Conservation (phyloP, 2,113 vertebrate genomes). For the Pteruthius melanotis region DNA sequence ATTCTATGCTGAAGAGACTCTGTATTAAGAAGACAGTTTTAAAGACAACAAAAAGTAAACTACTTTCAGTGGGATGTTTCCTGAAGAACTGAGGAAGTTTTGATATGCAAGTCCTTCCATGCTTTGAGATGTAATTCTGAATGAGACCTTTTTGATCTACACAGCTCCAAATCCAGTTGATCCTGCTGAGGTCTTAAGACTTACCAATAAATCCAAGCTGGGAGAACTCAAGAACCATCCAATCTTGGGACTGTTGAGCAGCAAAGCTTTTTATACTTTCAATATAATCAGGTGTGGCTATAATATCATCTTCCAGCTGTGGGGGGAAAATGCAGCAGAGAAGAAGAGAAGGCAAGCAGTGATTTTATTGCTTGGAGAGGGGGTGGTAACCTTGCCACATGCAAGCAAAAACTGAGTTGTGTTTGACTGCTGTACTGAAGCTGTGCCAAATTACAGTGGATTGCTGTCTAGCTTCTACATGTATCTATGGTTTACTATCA, state of each 20-base stretch:
- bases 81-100: neutral
- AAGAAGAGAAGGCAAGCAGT: neutral
- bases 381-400: neutral
- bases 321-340: neutral
- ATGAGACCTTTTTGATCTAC: neutral
- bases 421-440: neutral
- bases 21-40: neutral
- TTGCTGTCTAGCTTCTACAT: neutral
- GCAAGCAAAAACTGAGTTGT: neutral
- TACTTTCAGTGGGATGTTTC: neutral
- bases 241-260: conserved; percentile 59
- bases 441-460: neutral
- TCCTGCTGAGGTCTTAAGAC: neutral
- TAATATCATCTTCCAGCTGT: conserved; percentile 82
- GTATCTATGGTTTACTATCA: neutral
- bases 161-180: neutral
- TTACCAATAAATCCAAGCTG: conserved; percentile 82
- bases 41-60: neutral
- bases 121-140: neutral
- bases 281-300: conserved; percentile 71
- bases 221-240: conserved; percentile 79
- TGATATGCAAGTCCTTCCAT: neutral
- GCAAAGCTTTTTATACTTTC: conserved; percentile 66
- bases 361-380: neutral
- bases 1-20: neutral